These are phyloP conservation scores for Sycophila texana DNA, from an alignment of 2,888 invertebrate genomes.

Conservation along the genomic window DNA sequence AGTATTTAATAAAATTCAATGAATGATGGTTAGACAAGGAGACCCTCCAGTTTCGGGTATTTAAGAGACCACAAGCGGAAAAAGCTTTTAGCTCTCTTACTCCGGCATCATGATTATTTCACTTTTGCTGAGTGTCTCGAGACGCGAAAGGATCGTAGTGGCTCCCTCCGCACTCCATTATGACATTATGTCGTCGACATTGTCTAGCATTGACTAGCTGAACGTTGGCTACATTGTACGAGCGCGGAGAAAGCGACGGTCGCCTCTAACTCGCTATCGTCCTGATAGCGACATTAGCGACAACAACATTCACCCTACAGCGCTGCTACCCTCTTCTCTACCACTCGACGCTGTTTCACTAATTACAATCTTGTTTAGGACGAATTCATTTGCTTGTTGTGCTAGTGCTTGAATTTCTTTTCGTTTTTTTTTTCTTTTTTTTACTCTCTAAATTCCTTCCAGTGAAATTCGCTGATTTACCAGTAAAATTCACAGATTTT, in stretches of 20 bases:
- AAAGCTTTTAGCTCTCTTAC: background rate
- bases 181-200: constrained; percentile 73
- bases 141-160: constrained; percentile 2
- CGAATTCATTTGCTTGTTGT: background rate
- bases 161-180: constrained; percentile 66
- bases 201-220: constrained; percentile 74
- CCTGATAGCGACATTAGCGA: constrained; percentile 69
- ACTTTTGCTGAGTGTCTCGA: constrained; percentile 47
- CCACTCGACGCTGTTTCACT: background rate
- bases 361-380: background rate
- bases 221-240: constrained; percentile 74
- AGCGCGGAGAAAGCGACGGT: constrained; percentile 70
- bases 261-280: constrained; percentile 73
- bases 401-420: too few species aligned
- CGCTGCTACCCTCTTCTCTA: constrained; percentile 44
- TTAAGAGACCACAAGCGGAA: background rate
- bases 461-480: too few species aligned
- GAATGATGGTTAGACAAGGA: too few species aligned
- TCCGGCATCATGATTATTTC: background rate
- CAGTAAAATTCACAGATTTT: too few species aligned
- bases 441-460: too few species aligned
- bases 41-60: too few species aligned
- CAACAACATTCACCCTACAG: constrained; percentile 53
- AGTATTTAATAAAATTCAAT: too few species aligned
- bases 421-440: too few species aligned